Percentiles rank a stretch among this genome's conserved stretches.
Evolutionary conservation across 2,113 vertebrate species (phyloP).

Genomic region (Sitta europaea): DNA sequence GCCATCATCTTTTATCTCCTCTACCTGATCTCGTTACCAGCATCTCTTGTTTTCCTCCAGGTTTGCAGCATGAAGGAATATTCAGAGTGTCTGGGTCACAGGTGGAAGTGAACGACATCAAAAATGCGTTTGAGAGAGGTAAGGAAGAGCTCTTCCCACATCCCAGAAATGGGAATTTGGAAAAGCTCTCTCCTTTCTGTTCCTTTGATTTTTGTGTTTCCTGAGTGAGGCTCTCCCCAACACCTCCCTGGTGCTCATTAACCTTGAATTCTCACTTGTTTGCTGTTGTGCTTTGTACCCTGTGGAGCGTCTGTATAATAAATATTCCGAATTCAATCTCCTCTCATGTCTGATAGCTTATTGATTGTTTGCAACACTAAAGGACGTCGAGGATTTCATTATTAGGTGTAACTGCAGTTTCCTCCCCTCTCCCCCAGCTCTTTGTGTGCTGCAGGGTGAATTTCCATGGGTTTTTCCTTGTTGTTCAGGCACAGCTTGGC

Average conservation of each 20-base stretch:
- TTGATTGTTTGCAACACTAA: not conserved
- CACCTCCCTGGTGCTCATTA: not conserved
- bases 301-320: not conserved
- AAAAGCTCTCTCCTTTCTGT: not conserved
- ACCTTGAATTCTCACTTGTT: not conserved
- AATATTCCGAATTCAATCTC: not conserved
- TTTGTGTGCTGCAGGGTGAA: not conserved
- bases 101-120: constrained; percentile 98
- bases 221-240: not conserved
- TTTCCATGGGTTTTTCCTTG: fast-evolving
- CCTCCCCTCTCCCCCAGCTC: not conserved
- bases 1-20: not conserved
- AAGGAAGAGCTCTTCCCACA: not conserved
- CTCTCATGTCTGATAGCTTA: not conserved
- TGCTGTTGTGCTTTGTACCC: not conserved
- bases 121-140: constrained; percentile 99
- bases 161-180: too few relatives aligned
- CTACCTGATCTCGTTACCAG: not conserved
- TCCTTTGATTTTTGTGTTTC: not conserved
- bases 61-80: constrained; percentile 94
- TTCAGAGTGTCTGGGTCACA: constrained; percentile 97
- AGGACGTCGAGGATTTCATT: not conserved
- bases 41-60: constrained; percentile 58
- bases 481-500: not conserved
- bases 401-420: not conserved